Percentiles rank a stretch among this genome's conserved stretches.
These are phyloP conservation scores for Toxonevra muliebris DNA, from an alignment of 2,888 invertebrate species.

Conservation along the genomic window DNA sequence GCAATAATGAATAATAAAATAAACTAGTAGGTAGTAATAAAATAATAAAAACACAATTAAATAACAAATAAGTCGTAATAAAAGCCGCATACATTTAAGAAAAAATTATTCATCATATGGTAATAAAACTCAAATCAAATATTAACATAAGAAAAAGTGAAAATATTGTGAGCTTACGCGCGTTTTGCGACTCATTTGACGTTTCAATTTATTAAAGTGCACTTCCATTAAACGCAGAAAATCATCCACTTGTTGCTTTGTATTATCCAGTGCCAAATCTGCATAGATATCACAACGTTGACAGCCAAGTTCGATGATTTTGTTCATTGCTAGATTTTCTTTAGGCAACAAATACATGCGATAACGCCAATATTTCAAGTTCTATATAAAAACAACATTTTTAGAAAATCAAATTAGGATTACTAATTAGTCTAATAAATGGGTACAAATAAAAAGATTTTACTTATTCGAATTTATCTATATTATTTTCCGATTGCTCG, in stretches of 20 bases:
- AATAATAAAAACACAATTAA: slow-evolving; percentile 16
- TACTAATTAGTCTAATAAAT: too few relatives aligned
- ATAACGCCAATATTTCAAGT: slow-evolving; percentile 90
- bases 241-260: slow-evolving; percentile 72
- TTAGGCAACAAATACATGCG: slow-evolving; percentile 88
- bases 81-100: slow-evolving; percentile 25
- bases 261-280: slow-evolving; percentile 66
- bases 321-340: slow-evolving; percentile 80
- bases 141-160: background rate
- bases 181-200: slow-evolving; percentile 77
- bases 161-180: slow-evolving; percentile 71
- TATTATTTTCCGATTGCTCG: too few relatives aligned
- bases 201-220: slow-evolving; percentile 88
- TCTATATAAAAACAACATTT: slow-evolving; percentile 70
- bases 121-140: background rate
- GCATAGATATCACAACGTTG: slow-evolving; percentile 86
- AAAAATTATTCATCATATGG: slow-evolving; percentile 14
- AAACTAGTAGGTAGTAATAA: too few relatives aligned
- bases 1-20: slow-evolving; percentile 20
- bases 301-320: slow-evolving; percentile 77
- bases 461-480: too few relatives aligned
- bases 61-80: slow-evolving; percentile 18
- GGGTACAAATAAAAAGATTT: too few relatives aligned
- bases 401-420: too few relatives aligned
- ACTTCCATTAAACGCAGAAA: slow-evolving; percentile 86